Evolutionary conservation across 2,888 invertebrate species (phyloP), one percentile per base, ranked within the genome.

Genomic region (Phyllotreta cruciferae): DNA sequence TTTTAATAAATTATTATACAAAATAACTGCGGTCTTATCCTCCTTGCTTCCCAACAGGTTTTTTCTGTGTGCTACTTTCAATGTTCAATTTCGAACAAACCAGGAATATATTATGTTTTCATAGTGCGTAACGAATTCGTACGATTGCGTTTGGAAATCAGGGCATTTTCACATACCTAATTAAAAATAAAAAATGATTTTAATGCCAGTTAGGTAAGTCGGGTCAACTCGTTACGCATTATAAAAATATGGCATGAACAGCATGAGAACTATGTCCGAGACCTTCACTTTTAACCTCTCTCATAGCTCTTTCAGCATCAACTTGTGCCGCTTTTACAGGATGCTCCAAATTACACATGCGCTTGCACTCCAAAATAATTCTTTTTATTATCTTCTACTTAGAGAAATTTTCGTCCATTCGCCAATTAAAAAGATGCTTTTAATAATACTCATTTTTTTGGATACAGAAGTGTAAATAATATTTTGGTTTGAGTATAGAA

Each of bases 201-300:
- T 6, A 49, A 34, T 35, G 9, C 8, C 10, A n/a, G 13, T 52
- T 36, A 37, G 14, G 37, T 52, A 52, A 52, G 52, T 37, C 50
- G 38, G 52, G 62, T 56, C 50, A 62, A 38, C 56, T 45, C 41
- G 52, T 44, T 57, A 57, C 57, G 41, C 57, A 56, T 50, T 62
- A 56, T 56, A 56, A 52, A 37, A 52, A 11, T 52, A 49, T 35
- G 36, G 36, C 34, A 50, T 39, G 45, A 62, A 36, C 56, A 58
- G 60, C 60, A 60, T 60, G 60, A 70, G 73, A 72, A 73, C 71
- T 70, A 60, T 68, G 71, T 66, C 70, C 70, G 64, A 69, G 70
- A 63, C 70, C 69, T 70, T 72, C 70, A 72, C 74, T 72, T 71
- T 64, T 71, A 69, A 74, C 67, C 72, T 66, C 57, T 54, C 50